These are phyloP conservation scores for Caerostris extrusa DNA, from an alignment of 1,140 invertebrate species.

Conservation along the genomic window DNA sequence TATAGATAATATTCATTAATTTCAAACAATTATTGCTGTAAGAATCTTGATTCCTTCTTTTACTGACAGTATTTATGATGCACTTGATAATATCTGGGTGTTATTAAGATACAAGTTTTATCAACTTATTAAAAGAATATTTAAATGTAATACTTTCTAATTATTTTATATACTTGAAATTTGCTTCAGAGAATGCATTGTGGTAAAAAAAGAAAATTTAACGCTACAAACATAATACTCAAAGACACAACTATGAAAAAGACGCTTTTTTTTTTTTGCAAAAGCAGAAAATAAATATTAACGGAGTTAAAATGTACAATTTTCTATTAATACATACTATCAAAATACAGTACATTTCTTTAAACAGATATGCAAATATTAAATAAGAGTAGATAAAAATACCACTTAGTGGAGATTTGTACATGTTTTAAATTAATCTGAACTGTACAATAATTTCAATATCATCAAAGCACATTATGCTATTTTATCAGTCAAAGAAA, in stretches of 20 bases:
- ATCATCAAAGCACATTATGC: constrained; percentile 50
- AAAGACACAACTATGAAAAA: constrained; percentile 28
- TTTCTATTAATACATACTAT: constrained; percentile 77
- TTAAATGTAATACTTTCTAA: no score
- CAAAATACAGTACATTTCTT: constrained; percentile 77
- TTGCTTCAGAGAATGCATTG: not conserved
- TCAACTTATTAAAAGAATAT: no score
- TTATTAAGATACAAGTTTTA: no score
- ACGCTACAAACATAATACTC: not conserved
- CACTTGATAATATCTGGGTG: no score
- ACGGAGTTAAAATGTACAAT: constrained; percentile 77
- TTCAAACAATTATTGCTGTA: no score
- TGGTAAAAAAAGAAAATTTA: not conserved
- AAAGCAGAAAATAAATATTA: constrained; percentile 77
- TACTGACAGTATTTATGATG: no score
- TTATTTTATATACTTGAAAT: no score
- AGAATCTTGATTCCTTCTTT: no score
- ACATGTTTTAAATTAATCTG: constrained; percentile 70
- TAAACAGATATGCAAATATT: constrained; percentile 75
- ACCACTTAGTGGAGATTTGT: constrained; percentile 75
- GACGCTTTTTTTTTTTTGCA: constrained; percentile 74
- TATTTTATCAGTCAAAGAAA: constrained; percentile 49
- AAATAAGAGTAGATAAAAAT: constrained; percentile 76
- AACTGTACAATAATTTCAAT: constrained; percentile 75
- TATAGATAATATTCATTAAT: no score